Base-by-base conservation (phyloP, 2,113 vertebrate genomes). In the Calyptommatus sinebrachiatus region DNA sequence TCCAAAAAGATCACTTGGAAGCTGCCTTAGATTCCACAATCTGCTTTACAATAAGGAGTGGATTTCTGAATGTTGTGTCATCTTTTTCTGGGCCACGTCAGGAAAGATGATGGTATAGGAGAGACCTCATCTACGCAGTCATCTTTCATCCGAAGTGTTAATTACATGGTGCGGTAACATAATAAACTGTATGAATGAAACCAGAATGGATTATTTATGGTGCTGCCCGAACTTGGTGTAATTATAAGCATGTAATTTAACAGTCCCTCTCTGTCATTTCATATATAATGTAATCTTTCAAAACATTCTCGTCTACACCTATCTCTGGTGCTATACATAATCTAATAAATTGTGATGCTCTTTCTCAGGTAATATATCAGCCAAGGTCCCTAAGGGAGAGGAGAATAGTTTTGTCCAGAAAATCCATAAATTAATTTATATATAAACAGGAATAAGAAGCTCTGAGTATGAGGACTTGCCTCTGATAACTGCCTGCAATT, bases 191-290 rank as follows among this genome's bases (percentile, higher is more conserved):
- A 84, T 62, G 50, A 86, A 82, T 0, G 20, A 90, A 87, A 78
- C 73, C 86, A 82, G 90, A 91, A 89, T 87, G 82, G 90, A 71
- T 91, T 92, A 90, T 91, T 93, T 91, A 90, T 18, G 82, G 89
- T 48, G 85, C 90, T 89, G 91, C 89, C 91, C 92, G 90, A 92
- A 92, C 91, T 88, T 89, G 69, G 57, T 87, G 89, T 92, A 92
- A 91, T 92, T 93, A 91, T 90, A 85, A 88, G 80, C 76, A 80
- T 79, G 87, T 91, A 91, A 92, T 91, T 91, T 91, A 88, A 79
- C 91, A 91, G 88, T 75, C 62, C 87, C 72, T 72, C 80, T 87
- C 83, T 92, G 90, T 88, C 83, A 86, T 91, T 90, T 91, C 87
- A 83, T 89, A 88, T 88, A 89, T 87, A 89, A 88, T 80, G 84